Base-by-base conservation (phyloP, 2,797 vertebrate species). In the Pseudochromis fuscus region DNA sequence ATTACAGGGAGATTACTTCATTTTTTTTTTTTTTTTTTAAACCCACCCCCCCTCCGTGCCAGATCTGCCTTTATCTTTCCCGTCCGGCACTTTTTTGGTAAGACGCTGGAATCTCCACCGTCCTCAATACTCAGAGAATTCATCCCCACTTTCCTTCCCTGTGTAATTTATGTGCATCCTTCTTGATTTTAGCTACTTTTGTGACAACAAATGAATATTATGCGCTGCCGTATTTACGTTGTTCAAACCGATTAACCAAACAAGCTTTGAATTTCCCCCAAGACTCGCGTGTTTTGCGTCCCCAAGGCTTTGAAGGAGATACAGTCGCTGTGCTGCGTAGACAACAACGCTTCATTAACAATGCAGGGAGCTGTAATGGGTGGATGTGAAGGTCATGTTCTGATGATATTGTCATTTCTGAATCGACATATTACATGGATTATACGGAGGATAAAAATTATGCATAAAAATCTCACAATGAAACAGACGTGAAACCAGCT, bases 1-100 rank as follows among this genome's bases (percentile, higher is more conserved):
- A 94, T 94, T 94, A 94, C 74, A 67, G 74, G 38, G 61, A 91
- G 92, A 94, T 93, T 93, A 94, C 89, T 92, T 91, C 85, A 88
- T 89, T 85, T 91, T 91, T 84, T 87, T 92, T 91, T 85, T 87
- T 89, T 85, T 91, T 91, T 84, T 87, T 73, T 67, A 83, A 89
- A 55, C 38, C 82, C 37, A 35, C 33, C 33, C 8, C 8, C 45
- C 21, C 45, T 42, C 62, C 12, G 38, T 70, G 62, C 68, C 81
- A 88, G 76, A 91, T 91, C 77, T 85, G 80, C 35, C 74, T 83
- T 87, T 86, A 88, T 92, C 87, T 90, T 80, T 81, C 81, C 78
- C 75, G 83, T 86, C 81, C 78, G 15, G 52, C 58, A 67, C 50
- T 82, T 79, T n/a, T 75, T 85, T 73, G 67, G 76, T 83, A 70